These are phyloP conservation scores for Mesaphorura yosii DNA, from an alignment of 1,140 invertebrate species.

Conservation along the genomic window DNA sequence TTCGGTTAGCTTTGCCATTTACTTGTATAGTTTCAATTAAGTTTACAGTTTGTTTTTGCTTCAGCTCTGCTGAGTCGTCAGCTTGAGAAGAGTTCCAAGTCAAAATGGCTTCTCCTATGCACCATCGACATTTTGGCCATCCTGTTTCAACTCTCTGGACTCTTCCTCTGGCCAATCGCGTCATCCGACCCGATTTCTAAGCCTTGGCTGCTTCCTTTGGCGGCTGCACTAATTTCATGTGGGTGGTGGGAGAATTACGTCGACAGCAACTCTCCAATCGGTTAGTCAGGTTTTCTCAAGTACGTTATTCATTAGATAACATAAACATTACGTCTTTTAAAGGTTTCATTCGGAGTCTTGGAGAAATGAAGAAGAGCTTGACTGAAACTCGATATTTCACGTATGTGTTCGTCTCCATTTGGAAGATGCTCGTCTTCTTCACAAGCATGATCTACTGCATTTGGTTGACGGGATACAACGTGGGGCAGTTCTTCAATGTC, in stretches of 20 bases:
- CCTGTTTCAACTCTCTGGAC: conserved; percentile 71
- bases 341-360: conserved; percentile 66
- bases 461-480: conserved; percentile 59
- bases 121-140: conserved; percentile 63
- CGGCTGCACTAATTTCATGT: conserved; percentile 71
- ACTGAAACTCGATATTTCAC: conserved; percentile 70
- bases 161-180: conserved; percentile 73
- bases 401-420: conserved; percentile 74
- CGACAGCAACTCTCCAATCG: conserved; percentile 62
- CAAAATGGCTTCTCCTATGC: conserved; percentile 29
- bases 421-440: conserved; percentile 75
- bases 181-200: conserved; percentile 45
- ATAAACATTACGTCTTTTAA: conserved; percentile 32
- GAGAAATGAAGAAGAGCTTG: conserved; percentile 67
- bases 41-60: neutral
- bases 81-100: conserved; percentile 19
- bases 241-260: conserved; percentile 98
- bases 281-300: conserved; percentile 36
- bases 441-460: conserved; percentile 58
- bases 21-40: neutral
- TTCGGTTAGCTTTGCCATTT: conserved; percentile 42
- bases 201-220: conserved; percentile 72
- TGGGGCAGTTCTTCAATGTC: conserved; percentile 66
- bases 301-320: neutral
- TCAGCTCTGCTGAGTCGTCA: conserved; percentile 28